Conservation (phyloP, 1,140 invertebrate species). For the Laupala kohalensis region DNA sequence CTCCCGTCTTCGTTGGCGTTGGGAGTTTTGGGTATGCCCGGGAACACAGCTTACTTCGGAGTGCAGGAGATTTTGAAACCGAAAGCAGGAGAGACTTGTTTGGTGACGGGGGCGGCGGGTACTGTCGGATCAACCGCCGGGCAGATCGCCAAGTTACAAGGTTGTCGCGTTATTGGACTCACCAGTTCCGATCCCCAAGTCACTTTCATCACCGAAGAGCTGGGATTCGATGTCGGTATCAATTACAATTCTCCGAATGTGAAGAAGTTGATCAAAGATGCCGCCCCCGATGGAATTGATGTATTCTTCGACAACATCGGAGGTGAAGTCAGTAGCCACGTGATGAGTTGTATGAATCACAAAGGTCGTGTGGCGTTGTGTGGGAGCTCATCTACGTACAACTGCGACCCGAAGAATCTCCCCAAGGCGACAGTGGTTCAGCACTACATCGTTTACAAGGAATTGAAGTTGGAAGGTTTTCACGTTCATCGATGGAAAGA, state of each 20-base stretch:
- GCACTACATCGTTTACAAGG: constrained; percentile 26
- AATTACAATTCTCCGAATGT: constrained; percentile 45
- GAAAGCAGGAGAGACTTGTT: constrained; percentile 40
- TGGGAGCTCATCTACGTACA: constrained; percentile 30
- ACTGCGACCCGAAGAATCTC: constrained; percentile 21
- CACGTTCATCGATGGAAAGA: constrained; percentile 40
- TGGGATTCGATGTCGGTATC: constrained; percentile 46
- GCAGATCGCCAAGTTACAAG: constrained; percentile 44
- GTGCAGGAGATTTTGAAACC: constrained; percentile 41
- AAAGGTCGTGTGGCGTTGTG: constrained; percentile 30
- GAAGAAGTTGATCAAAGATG: constrained; percentile 30
- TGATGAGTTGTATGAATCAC: constrained; percentile 28
- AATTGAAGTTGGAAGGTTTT: constrained; percentile 51
- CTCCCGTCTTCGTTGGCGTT: constrained; percentile 26
- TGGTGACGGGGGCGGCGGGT: constrained; percentile 40
- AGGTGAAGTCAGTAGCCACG: constrained; percentile 27
- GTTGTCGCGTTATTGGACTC: constrained; percentile 40
- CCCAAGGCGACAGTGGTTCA: constrained; percentile 22
- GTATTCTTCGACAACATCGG: constrained; percentile 43
- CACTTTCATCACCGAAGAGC: constrained; percentile 40
- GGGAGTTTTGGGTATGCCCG: constrained; percentile 30
- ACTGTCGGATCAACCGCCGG: constrained; percentile 48
- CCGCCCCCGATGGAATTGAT: constrained; percentile 37
- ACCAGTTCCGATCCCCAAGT: constrained; percentile 46
- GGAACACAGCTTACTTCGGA: constrained; percentile 52